Evolutionary conservation across 2,113 vertebrate species (phyloP).

Genomic region (Gobius niger): DNA sequence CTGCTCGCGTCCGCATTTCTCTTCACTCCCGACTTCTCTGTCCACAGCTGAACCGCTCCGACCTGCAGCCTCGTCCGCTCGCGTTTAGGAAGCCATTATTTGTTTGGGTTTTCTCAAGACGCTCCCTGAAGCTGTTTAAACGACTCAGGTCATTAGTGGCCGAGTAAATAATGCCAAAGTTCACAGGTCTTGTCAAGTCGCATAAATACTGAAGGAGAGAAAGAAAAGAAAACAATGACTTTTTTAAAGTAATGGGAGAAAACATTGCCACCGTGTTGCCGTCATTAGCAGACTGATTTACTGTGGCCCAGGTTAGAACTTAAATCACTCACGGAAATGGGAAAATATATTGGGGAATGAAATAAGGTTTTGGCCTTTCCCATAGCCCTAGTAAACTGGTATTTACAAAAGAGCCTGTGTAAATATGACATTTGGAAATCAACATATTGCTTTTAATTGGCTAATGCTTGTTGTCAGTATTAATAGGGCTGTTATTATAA

Average conservation of each 20-base stretch:
- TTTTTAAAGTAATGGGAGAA: neutral
- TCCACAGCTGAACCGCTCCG: neutral
- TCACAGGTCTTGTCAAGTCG: constrained; percentile 4
- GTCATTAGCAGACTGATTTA: neutral
- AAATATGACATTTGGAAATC: too few relatives aligned
- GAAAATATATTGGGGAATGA: neutral
- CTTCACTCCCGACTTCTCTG: neutral
- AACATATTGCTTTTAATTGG: too few relatives aligned
- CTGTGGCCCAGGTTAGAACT: neutral
- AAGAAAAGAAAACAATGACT: neutral
- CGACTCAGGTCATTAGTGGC: neutral
- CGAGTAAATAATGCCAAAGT: neutral
- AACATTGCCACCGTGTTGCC: neutral
- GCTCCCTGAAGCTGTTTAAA: neutral
- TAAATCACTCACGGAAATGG: neutral
- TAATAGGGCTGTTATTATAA: too few relatives aligned
- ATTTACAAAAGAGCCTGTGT: neutral
- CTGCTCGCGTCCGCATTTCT: constrained; percentile 1
- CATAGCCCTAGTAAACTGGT: neutral
- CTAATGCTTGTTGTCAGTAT: too few relatives aligned
- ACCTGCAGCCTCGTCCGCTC: neutral
- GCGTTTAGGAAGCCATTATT: neutral
- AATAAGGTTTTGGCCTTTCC: neutral
- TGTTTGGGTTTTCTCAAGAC: neutral
- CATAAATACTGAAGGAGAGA: neutral